A percentile compares a stretch with the other conserved stretches of the same genome.
phyloP scores from a whole-genome alignment of 2,888 invertebrate species.

The Synergus gifuensis region DNA sequence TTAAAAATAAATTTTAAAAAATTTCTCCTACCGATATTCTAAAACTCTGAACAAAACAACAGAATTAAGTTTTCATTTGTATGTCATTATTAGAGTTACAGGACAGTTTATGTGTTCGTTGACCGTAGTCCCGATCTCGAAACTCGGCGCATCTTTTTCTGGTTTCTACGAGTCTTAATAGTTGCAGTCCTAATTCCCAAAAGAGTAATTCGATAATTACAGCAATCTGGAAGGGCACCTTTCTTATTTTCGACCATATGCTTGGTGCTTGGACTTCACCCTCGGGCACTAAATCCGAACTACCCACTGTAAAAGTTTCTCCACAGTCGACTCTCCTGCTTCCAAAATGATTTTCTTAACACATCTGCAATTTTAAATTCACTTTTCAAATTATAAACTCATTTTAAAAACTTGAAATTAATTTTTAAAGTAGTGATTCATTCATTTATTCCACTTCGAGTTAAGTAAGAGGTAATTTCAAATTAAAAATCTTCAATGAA shows the following conservation, averaged over 20 bases:
- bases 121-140: neutral
- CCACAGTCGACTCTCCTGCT: slow-evolving; percentile 53
- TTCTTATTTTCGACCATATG: slow-evolving; percentile 69
- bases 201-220: slow-evolving; percentile 71
- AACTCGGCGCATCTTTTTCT: slow-evolving; percentile 39
- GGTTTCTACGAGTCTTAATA: slow-evolving; percentile 53
- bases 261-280: slow-evolving; percentile 58
- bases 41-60: too few relatives aligned
- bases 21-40: too few relatives aligned
- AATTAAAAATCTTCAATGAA: neutral
- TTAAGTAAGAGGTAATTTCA: neutral
- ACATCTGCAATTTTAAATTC: neutral
- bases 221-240: slow-evolving; percentile 64
- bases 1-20: too few relatives aligned
- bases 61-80: too few relatives aligned
- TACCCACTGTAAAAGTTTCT: slow-evolving; percentile 68
- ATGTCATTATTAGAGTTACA: slow-evolving; percentile 40
- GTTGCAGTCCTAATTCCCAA: slow-evolving; percentile 52
- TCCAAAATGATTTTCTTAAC: slow-evolving; percentile 45
- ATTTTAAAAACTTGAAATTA: neutral
- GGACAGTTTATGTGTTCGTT: neutral
- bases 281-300: slow-evolving; percentile 63
- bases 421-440: too few relatives aligned
- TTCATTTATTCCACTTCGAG: too few relatives aligned
- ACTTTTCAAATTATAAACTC: neutral